Percentiles rank a stretch among this genome's conserved stretches.
These are phyloP conservation scores for Caiman crocodilus DNA, from an alignment of 2,797 vertebrate genomes.

Conservation along the genomic window DNA sequence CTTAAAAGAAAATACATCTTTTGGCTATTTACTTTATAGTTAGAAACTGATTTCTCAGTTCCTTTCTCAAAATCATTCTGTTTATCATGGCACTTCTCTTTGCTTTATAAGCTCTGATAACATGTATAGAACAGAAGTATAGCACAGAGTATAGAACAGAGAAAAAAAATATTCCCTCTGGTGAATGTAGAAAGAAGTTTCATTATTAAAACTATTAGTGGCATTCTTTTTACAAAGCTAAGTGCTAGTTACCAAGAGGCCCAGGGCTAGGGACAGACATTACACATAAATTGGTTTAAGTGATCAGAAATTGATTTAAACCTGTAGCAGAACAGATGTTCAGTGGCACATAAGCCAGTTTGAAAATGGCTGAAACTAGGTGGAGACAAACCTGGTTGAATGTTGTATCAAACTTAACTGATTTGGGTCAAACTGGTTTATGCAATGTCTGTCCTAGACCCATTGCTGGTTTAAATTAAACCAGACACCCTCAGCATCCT, in stretches of 20 bases:
- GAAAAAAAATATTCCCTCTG: not conserved
- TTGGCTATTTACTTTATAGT: not conserved
- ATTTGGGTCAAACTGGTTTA: no score
- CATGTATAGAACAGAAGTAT: not conserved
- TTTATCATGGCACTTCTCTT: not conserved
- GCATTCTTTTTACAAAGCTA: not conserved
- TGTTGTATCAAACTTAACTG: no score
- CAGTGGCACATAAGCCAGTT: no score
- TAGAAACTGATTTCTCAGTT: not conserved
- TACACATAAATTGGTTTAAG: no score
- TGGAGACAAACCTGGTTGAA: no score
- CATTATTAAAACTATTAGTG: not conserved
- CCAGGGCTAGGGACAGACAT: not conserved
- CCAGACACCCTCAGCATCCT: no score
- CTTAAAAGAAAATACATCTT: not conserved
- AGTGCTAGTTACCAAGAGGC: not conserved
- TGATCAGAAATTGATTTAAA: no score
- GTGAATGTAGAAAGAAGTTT: not conserved
- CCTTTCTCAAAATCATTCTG: not conserved
- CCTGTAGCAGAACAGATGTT: no score
- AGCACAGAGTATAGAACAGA: no score
- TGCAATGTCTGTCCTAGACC: no score
- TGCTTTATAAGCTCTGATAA: not conserved
- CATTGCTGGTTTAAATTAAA: no score
- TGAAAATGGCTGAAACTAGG: no score